Evolutionary conservation across 2,888 invertebrate genomes (phyloP).

Genomic region (Mechanitis mazaeus): DNA sequence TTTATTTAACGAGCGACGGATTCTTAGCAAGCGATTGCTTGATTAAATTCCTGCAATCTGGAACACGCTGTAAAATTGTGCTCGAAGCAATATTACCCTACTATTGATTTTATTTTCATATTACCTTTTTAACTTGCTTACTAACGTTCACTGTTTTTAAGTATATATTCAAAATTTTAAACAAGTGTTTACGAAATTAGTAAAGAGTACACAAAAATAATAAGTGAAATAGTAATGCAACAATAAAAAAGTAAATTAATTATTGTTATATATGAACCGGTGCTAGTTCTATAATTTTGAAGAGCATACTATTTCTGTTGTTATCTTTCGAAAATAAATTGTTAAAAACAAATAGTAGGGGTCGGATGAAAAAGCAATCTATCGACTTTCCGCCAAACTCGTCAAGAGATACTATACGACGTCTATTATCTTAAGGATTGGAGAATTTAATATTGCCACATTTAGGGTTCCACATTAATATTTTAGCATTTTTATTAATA

Average conservation of each 20-base stretch:
- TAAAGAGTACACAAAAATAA: too few relatives aligned
- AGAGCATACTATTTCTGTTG: background rate
- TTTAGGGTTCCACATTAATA: background rate
- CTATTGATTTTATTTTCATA: conserved; percentile 24
- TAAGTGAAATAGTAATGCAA: too few relatives aligned
- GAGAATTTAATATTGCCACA: conserved; percentile 9
- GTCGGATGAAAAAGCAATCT: conserved; percentile 22
- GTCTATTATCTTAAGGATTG: conserved; percentile 23
- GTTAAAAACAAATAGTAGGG: conserved; percentile 11
- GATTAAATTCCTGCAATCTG: conserved; percentile 67
- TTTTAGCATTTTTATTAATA: too few relatives aligned
- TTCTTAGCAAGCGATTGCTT: conserved; percentile 66
- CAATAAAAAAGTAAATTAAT: too few relatives aligned
- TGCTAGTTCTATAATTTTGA: background rate
- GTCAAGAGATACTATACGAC: conserved; percentile 22
- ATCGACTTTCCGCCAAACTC: conserved; percentile 24
- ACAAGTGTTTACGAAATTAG: too few relatives aligned
- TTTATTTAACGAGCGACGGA: conserved; percentile 50
- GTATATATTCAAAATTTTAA: background rate
- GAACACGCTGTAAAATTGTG: conserved; percentile 54
- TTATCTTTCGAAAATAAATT: background rate
- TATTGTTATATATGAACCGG: background rate
- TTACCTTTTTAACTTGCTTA: too few relatives aligned
- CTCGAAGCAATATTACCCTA: conserved; percentile 36
- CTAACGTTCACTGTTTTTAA: too few relatives aligned